Conservation (phyloP, 1,140 invertebrate genomes). For the Ptiloglossa arizonensis region DNA sequence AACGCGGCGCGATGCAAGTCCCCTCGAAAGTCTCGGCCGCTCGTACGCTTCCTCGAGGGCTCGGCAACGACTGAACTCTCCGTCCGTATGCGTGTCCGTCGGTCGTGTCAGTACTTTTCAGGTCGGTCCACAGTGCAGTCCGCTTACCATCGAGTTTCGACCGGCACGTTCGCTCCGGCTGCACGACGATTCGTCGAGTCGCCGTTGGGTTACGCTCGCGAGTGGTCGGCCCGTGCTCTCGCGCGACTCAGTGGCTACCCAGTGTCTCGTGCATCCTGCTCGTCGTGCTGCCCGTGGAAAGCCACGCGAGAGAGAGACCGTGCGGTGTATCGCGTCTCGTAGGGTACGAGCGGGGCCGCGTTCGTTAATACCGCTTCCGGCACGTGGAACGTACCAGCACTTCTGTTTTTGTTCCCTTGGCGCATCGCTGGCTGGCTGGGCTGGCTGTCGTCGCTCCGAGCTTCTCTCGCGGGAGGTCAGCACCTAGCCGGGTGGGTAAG, state of each 20-base stretch:
- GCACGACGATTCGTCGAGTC: slow-evolving; percentile 51
- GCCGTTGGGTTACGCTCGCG: slow-evolving; percentile 49
- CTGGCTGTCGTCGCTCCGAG: slow-evolving; percentile 22
- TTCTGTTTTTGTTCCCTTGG: slow-evolving; percentile 35
- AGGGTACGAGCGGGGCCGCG: slow-evolving; percentile 12
- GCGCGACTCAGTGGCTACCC: neutral
- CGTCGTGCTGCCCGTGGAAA: too few relatives aligned
- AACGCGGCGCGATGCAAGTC: slow-evolving; percentile 28
- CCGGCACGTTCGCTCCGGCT: slow-evolving; percentile 12
- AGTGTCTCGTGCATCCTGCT: slow-evolving; percentile 19
- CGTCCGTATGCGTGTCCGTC: slow-evolving; percentile 43
- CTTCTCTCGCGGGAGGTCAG: slow-evolving; percentile 66
- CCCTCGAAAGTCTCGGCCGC: slow-evolving; percentile 15
- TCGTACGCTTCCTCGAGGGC: slow-evolving; percentile 47
- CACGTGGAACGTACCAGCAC: slow-evolving; percentile 45
- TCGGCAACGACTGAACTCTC: slow-evolving; percentile 53
- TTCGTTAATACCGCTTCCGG: slow-evolving; percentile 60
- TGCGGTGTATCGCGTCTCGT: slow-evolving; percentile 10
- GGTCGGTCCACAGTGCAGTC: slow-evolving; percentile 44
- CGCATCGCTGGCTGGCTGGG: slow-evolving; percentile 6
- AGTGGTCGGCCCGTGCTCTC: slow-evolving; percentile 23
- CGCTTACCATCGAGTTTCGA: slow-evolving; percentile 25
- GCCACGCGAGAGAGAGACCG: neutral
- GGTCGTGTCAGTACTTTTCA: slow-evolving; percentile 39
- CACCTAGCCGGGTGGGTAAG: slow-evolving; percentile 62